These are phyloP conservation scores for Drosophila sulfurigaster DNA, from an alignment of 1,140 invertebrate species.

Conservation along the genomic window DNA sequence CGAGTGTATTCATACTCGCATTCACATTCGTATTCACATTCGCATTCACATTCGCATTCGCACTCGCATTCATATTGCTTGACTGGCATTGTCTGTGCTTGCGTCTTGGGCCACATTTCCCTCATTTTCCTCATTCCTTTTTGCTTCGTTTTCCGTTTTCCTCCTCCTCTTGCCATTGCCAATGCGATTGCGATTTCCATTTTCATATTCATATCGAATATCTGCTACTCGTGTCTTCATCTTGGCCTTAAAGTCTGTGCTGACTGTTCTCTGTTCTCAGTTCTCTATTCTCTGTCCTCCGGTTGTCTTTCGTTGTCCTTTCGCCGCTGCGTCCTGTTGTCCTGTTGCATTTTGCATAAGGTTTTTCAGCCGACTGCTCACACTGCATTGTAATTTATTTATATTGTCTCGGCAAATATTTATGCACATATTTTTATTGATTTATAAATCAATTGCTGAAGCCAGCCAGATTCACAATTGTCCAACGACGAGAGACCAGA, in stretches of 20 bases:
- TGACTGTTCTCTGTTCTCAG: neutral
- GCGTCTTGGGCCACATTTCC: no score
- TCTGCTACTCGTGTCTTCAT: neutral
- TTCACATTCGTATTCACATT: neutral
- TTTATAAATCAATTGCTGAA: constrained; percentile 72
- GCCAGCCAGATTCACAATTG: constrained; percentile 22
- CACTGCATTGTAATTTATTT: constrained; percentile 74
- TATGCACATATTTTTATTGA: constrained; percentile 74
- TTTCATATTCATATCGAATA: constrained; percentile 4
- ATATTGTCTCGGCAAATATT: constrained; percentile 76
- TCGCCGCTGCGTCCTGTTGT: constrained; percentile 13
- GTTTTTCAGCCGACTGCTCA: constrained; percentile 59
- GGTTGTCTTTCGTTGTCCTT: constrained; percentile 1
- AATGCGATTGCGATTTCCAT: neutral
- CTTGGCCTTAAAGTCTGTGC: constrained; percentile 3
- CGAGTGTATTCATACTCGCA: neutral
- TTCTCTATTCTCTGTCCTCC: neutral
- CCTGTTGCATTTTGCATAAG: constrained; percentile 67
- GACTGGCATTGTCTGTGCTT: no score
- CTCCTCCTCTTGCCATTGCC: no score
- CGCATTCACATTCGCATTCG: neutral
- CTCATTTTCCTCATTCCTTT: no score
- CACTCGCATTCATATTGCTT: neutral
- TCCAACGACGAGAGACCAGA: no score
- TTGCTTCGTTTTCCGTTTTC: neutral